phyloP scores from a whole-genome alignment of 37 sponge, comb jelly and placozoan genomes.

The Chondrosia reniformis region DNA sequence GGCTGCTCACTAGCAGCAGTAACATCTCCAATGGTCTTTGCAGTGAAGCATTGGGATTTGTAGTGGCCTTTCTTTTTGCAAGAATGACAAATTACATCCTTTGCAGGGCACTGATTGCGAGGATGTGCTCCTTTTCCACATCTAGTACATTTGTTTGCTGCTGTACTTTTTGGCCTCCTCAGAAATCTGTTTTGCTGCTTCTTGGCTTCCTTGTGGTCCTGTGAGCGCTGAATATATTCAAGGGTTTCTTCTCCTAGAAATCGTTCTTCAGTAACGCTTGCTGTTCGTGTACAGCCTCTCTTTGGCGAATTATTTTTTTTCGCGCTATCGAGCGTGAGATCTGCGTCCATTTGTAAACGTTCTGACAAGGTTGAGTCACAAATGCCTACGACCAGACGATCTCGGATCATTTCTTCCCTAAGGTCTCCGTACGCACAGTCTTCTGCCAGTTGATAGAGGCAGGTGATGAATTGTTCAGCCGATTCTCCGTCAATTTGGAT shows the following conservation, averaged over 20 bases:
- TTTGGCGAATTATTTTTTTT: slow-evolving; percentile 1
- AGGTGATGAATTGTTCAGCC: slow-evolving; percentile 13
- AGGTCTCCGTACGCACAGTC: slow-evolving; percentile 4
- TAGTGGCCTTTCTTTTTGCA: slow-evolving; percentile 52
- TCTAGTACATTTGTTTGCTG: background rate
- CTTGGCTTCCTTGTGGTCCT: too few species aligned
- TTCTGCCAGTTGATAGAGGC: slow-evolving; percentile 16
- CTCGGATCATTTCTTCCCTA: slow-evolving; percentile 27
- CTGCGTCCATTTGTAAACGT: slow-evolving; percentile 11
- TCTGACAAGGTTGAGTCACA: slow-evolving; percentile 8
- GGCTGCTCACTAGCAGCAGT: too few species aligned
- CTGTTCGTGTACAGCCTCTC: slow-evolving; percentile 23
- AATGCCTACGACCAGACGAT: slow-evolving; percentile 16
- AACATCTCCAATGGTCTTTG: background rate
- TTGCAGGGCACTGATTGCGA: slow-evolving; percentile 35
- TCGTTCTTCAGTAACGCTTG: background rate
- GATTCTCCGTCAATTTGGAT: background rate
- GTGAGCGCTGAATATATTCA: too few species aligned
- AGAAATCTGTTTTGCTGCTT: too few species aligned
- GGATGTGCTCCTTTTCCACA: slow-evolving; percentile 19
- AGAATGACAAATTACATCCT: slow-evolving; percentile 23
- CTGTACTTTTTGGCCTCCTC: too few species aligned
- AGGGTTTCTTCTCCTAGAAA: background rate
- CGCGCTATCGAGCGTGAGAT: slow-evolving; percentile 16
- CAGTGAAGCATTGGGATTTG: slow-evolving; percentile 15